Evolutionary conservation across 1,140 invertebrate species (phyloP), one percentile per base, ranked within the genome.

Genomic region (Sarcophaga peregrina): DNA sequence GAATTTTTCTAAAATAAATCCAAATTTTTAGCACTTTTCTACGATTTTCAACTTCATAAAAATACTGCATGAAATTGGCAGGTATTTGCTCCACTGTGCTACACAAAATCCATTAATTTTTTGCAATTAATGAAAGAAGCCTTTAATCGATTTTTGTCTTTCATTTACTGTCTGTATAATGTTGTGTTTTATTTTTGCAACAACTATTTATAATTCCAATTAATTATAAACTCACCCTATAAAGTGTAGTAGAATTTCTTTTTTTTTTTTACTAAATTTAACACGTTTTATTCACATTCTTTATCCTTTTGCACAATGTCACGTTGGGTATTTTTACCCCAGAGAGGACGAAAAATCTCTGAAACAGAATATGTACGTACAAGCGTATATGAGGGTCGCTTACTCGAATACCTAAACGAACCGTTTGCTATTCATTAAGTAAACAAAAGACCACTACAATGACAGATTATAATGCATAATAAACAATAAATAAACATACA

Each of bases 141-240:
- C 54, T 7, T 68, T 68, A 25, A 68, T 68, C 62, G 62, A 68
- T 68, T 68, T 58, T 68, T 37, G 25, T 37, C 25, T 37, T 37
- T 37, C 25, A 37, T 37, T 37, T 4, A 37, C 25, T 37, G 25
- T 37, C 25, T 37, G 25, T 37, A 37, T 37, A 2, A 37, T 37
- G 25, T 37, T 37, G 25, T 37, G 4, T 37, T 37, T 37, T 37
- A 37, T 37, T 37, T 37, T 37, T 37, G 20, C 62, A 68, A 8
- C 54, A 58, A 9, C 62, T 68, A 20, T 17, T 20, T 17, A 68
- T 25, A 20, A 68, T 68, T 68, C 17, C 17, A 68, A 68, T 68
- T 68, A 68, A 25, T 15, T 58, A 13, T n/a, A 58, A n/a, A 68
- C 62, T 68, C 62, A 68, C 58, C 58, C 58, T 68, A n/a, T n/a